These are phyloP conservation scores for Actinia tenebrosa DNA, from an alignment of 64 coral and sea anemone genomes.

Conservation along the genomic window DNA sequence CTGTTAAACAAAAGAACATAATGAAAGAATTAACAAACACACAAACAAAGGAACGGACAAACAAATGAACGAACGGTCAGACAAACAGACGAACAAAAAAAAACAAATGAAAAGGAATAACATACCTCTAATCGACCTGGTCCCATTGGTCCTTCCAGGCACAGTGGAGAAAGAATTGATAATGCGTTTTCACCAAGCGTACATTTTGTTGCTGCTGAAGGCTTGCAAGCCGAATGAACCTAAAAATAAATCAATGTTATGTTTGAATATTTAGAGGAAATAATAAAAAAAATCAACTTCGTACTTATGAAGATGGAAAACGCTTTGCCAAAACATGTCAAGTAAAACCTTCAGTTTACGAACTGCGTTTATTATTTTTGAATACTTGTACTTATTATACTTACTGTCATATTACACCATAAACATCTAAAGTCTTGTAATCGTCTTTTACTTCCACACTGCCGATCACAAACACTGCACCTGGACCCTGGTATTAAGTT, in stretches of 20 bases:
- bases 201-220: slow-evolving; percentile 35
- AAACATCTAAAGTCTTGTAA: slow-evolving; percentile 88
- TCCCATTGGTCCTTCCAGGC: slow-evolving; percentile 23
- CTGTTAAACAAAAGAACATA: slow-evolving; percentile 17
- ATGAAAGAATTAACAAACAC: not conserved
- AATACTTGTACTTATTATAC: not conserved
- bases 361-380: no score
- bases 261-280: not conserved
- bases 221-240: slow-evolving; percentile 81
- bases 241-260: slow-evolving; percentile 18
- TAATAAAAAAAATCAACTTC: no score
- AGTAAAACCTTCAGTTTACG: no score
- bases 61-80: not conserved
- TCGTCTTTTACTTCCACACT: slow-evolving; percentile 80
- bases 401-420: slow-evolving; percentile 94
- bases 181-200: slow-evolving; percentile 73
- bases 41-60: no score
- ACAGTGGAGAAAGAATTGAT: slow-evolving; percentile 78
- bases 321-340: no score
- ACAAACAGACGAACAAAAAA: not conserved
- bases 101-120: not conserved
- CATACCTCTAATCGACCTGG: slow-evolving; percentile 1
- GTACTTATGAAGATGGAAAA: no score
- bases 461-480: slow-evolving; percentile 85
- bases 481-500: slow-evolving; percentile 75